Evolutionary conservation across 1,140 invertebrate species (phyloP).

Genomic region (Platorchestia sp.): DNA sequence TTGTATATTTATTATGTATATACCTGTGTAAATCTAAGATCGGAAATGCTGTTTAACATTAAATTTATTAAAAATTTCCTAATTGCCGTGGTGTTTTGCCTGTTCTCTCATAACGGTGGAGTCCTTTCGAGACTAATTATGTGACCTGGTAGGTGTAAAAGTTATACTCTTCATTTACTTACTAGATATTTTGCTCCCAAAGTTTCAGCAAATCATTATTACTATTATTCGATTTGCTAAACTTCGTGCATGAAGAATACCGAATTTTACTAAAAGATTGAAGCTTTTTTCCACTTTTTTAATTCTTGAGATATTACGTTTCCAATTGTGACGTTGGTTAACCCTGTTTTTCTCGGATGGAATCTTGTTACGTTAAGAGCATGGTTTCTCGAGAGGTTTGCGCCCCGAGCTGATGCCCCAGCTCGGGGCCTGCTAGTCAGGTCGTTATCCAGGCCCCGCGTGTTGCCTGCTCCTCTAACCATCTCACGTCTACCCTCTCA

Average conservation of each 20-base stretch:
- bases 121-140: not conserved
- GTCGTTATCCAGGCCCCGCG: too few species aligned
- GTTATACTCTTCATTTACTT: not conserved
- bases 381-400: not conserved
- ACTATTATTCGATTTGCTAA: not conserved
- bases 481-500: not conserved
- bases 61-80: not conserved
- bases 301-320: not conserved
- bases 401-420: not conserved
- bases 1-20: not conserved
- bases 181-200: not conserved
- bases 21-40: not conserved
- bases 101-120: not conserved
- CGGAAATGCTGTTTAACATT: not conserved
- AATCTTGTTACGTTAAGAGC: not conserved
- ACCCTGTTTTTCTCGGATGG: not conserved
- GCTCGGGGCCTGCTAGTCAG: not conserved
- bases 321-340: not conserved
- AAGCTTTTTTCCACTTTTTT: not conserved
- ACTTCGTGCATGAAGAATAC: not conserved
- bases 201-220: not conserved
- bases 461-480: not conserved
- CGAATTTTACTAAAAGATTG: not conserved
- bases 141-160: not conserved
- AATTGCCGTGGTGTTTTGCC: not conserved